phyloP scores from a whole-genome alignment of 2,888 invertebrate species.

The Lymantria dispar region DNA sequence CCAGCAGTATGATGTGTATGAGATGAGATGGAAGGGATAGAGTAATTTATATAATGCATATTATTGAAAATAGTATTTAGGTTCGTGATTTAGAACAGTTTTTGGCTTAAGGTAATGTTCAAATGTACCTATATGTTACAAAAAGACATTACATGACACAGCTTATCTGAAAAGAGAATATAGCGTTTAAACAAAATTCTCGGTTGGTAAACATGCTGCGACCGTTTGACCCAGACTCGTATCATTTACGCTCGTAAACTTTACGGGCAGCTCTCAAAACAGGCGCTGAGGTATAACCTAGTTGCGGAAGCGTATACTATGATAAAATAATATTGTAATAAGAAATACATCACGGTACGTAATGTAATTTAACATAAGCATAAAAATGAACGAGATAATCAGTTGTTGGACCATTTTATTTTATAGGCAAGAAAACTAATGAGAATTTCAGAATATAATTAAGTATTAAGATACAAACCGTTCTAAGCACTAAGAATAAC shows the following conservation, averaged over 20 bases:
- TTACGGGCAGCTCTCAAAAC: conserved; percentile 46
- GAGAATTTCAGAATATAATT: too few species aligned
- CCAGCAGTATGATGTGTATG: too few species aligned
- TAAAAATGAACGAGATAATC: neutral
- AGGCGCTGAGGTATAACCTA: conserved; percentile 42
- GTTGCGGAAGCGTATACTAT: conserved; percentile 30
- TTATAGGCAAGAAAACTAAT: neutral
- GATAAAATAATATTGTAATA: conserved; percentile 49
- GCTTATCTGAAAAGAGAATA: conserved; percentile 39
- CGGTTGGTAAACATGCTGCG: conserved; percentile 25
- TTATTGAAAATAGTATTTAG: too few species aligned
- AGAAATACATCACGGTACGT: conserved; percentile 17
- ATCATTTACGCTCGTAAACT: conserved; percentile 52
- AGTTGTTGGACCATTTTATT: neutral
- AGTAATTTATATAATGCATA: too few species aligned
- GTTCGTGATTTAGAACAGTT: too few species aligned
- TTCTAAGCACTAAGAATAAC: too few species aligned
- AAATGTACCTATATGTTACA: too few species aligned
- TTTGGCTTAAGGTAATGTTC: too few species aligned
- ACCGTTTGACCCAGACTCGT: conserved; percentile 49
- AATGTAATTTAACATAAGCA: neutral
- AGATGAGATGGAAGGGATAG: too few species aligned
- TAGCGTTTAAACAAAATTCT: conserved; percentile 40
- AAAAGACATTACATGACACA: conserved; percentile 13
- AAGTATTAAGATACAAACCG: too few species aligned